phyloP scores from a whole-genome alignment of 2,888 invertebrate species.

The Patella pellucida region DNA sequence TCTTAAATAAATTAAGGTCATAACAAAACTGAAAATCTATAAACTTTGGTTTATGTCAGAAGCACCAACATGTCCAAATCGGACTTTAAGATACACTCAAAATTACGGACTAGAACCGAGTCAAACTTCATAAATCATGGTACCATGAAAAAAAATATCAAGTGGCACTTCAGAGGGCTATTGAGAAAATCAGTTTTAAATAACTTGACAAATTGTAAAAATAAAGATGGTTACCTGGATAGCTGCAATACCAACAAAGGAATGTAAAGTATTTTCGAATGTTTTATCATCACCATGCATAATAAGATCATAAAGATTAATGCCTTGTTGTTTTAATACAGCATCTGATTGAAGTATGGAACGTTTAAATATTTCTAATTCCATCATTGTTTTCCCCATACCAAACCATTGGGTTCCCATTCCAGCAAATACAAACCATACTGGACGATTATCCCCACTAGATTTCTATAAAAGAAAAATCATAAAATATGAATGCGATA shows the following conservation, averaged over 20 bases:
- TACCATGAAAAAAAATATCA: no score
- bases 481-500: no score
- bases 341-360: constrained; percentile 84
- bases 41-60: no score
- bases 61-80: no score
- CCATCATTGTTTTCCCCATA: constrained; percentile 91
- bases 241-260: constrained; percentile 94
- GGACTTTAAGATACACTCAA: no score
- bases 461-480: constrained; percentile 52
- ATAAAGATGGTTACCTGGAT: constrained; percentile 79
- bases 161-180: no score
- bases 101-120: no score
- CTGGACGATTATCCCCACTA: constrained; percentile 79
- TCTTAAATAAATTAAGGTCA: no score
- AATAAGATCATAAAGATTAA: constrained; percentile 87
- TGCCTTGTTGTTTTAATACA: constrained; percentile 82
- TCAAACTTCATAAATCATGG: no score
- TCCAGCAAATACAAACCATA: constrained; percentile 97
- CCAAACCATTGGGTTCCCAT: constrained; percentile 99
- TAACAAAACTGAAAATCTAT: no score
- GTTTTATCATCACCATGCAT: constrained; percentile 82
- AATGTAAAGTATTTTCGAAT: constrained; percentile 88
- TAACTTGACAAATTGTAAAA: constrained; percentile 77
- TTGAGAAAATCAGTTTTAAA: no score
- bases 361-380: constrained; percentile 84